Evolutionary conservation across 2,888 invertebrate species (phyloP), one percentile per base, ranked within the genome.

Genomic region (Nomada goodeniana): DNA sequence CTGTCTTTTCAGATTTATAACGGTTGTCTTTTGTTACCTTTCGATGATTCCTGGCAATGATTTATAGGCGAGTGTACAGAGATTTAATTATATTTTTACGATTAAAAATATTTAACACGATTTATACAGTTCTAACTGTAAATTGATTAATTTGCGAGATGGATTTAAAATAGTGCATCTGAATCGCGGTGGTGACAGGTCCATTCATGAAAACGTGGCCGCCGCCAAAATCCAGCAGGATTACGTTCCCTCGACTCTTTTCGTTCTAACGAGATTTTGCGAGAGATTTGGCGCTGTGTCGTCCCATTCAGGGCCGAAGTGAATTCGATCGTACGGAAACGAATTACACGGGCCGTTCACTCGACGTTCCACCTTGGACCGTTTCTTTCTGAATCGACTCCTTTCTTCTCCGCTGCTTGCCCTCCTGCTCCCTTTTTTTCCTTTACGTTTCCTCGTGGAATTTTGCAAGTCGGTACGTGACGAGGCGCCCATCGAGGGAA

Each of bases 311-410:
- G 71, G 53, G 57, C 5, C 59, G 44, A 74, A 76, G 88, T 78
- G 88, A 89, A 89, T 72, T 89, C 90, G 90, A 91, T 91, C 91
- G 90, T 73, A 89, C 75, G 83, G 84, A 92, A 92, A 87, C 86
- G 90, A 92, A 92, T 92, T 92, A 92, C 90, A 89, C 88, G 90
- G 88, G 75, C 75, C 82, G 89, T 85, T 91, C 88, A 87, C 70
- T 89, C 89, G 82, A 86, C 89, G 91, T 89, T 91, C 89, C 89
- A 44, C 67, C 61, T 84, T 83, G 55, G 20, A 57, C 65, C 78
- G 73, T 63, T 68, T 80, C 75, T 82, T 83, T 68, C 80, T 65
- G 69, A 63, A 74, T 77, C 74, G 76, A 42, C 61, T 64, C 63
- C 29, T 72, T 65, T 75, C 76, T 78, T 53, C 53, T 74, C 29